Conservation (phyloP, 2,113 vertebrate genomes). For the Tragelaphus imberbis region DNA sequence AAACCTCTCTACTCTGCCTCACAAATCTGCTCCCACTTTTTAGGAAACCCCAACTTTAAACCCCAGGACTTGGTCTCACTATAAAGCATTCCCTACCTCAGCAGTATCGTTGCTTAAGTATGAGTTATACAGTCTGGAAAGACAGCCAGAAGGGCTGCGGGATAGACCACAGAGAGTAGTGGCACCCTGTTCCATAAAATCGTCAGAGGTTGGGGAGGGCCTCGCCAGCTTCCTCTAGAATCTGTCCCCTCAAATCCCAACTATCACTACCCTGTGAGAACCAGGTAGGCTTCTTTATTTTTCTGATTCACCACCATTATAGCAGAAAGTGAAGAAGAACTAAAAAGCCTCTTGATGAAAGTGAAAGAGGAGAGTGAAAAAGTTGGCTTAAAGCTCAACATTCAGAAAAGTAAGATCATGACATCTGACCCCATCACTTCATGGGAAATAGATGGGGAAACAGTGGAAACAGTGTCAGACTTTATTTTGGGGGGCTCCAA, state of each 20-base stretch:
- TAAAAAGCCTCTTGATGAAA: too few relatives aligned
- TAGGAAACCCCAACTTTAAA: constrained; percentile 1
- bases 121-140: neutral
- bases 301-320: neutral
- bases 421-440: too few relatives aligned
- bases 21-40: neutral
- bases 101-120: neutral
- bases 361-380: too few relatives aligned
- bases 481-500: too few relatives aligned
- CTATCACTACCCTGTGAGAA: neutral
- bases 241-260: neutral
- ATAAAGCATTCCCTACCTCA: neutral
- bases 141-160: neutral
- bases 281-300: neutral
- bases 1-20: neutral
- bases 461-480: too few relatives aligned
- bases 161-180: neutral
- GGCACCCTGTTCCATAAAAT: neutral
- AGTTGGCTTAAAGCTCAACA: too few relatives aligned
- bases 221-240: neutral
- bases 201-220: neutral
- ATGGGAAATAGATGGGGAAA: too few relatives aligned
- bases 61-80: neutral
- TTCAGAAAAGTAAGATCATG: too few relatives aligned
- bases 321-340: too few relatives aligned